A percentile compares a stretch with the other conserved stretches of the same genome.
phyloP scores from a whole-genome alignment of 1,140 invertebrate species.

The Ceratosolen solmsi region DNA sequence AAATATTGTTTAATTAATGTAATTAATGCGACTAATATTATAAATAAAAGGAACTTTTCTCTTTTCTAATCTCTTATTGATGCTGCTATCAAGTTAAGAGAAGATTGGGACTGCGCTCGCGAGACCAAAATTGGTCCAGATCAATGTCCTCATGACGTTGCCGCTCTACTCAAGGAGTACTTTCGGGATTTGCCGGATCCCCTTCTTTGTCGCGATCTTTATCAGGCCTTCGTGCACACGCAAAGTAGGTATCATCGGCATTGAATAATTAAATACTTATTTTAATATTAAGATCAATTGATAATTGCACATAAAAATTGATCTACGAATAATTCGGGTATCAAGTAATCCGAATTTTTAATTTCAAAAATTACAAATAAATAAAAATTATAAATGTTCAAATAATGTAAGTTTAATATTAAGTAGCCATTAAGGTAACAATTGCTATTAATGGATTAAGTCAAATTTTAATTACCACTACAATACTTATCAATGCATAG shows the following conservation, averaged over 20 bases:
- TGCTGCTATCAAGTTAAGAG: constrained; percentile 80
- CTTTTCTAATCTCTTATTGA: background rate
- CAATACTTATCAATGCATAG: too few relatives aligned
- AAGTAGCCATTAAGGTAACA: too few relatives aligned
- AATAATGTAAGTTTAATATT: too few relatives aligned
- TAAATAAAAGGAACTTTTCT: background rate
- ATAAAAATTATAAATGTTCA: too few relatives aligned
- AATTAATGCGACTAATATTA: too few relatives aligned
- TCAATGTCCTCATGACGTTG: constrained; percentile 93
- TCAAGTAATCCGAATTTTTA: too few relatives aligned
- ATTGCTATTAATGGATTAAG: too few relatives aligned
- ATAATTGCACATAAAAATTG: too few relatives aligned
- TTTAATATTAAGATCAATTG: background rate
- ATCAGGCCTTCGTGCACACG: constrained; percentile 90
- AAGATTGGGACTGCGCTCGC: constrained; percentile 90
- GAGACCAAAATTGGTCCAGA: constrained; percentile 84
- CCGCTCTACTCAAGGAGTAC: constrained; percentile 93
- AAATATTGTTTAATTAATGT: too few relatives aligned
- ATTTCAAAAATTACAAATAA: too few relatives aligned
- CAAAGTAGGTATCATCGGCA: constrained; percentile 81
- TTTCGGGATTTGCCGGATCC: constrained; percentile 94
- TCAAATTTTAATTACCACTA: too few relatives aligned
- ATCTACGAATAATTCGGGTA: too few relatives aligned
- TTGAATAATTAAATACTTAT: background rate
- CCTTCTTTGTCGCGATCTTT: constrained; percentile 89